phyloP scores from a whole-genome alignment of 30 jellyfish, hydroid and myxozoan genomes.

The Aurelia sp. region DNA sequence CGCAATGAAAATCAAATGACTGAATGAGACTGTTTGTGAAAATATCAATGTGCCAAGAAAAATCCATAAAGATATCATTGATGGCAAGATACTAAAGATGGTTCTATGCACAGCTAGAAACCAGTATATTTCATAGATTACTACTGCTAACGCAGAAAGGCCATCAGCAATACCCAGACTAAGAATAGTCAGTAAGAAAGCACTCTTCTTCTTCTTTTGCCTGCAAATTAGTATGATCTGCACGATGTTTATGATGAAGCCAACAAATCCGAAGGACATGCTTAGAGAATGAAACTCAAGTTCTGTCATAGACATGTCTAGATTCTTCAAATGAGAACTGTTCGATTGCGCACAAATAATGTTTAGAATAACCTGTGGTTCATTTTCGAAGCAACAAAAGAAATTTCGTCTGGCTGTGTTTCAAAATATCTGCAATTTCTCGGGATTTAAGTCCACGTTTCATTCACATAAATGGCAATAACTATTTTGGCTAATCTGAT shows the following conservation, averaged over 20 bases:
- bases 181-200: constrained; percentile 14
- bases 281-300: too few species aligned
- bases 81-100: background rate
- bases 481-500: too few species aligned
- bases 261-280: background rate
- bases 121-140: background rate
- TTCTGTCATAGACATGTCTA: too few species aligned
- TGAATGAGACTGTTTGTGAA: constrained; percentile 15
- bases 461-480: too few species aligned
- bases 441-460: too few species aligned
- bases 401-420: too few species aligned
- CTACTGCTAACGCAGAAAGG: background rate
- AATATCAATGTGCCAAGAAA: background rate
- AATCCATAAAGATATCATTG: background rate
- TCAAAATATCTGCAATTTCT: too few species aligned
- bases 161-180: constrained; percentile 34
- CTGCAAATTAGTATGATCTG: background rate
- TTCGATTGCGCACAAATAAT: too few species aligned
- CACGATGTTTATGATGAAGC: constrained; percentile 8
- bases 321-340: too few species aligned
- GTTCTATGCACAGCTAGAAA: background rate
- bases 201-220: constrained; percentile 5
- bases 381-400: too few species aligned
- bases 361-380: too few species aligned
- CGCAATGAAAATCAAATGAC: constrained; percentile 18